A percentile compares a stretch with the other conserved stretches of the same genome.
phyloP scores from a whole-genome alignment of 2,888 invertebrate genomes.

The Slavum lentiscoides region DNA sequence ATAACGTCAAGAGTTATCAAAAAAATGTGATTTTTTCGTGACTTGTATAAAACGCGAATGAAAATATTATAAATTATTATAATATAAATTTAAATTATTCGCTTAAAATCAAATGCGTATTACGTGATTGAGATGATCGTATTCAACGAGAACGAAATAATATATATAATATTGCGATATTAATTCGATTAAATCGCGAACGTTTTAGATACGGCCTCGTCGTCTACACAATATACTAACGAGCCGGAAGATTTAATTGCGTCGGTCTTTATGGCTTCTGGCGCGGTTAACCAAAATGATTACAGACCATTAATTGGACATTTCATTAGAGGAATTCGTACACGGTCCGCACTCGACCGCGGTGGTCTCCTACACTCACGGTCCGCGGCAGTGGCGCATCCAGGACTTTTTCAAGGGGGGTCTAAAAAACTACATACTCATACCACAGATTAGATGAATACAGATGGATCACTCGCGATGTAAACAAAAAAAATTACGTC shows the following conservation, averaged over 20 bases:
- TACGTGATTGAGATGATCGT: background rate
- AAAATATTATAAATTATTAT: no score
- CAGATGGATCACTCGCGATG: no score
- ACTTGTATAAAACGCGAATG: no score
- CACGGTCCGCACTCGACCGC: background rate
- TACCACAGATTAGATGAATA: no score
- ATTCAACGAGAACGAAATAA: background rate
- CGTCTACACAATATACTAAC: background rate
- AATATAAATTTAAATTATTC: background rate
- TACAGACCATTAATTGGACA: background rate
- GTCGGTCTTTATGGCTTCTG: background rate
- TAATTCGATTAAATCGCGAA: background rate
- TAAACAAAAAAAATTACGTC: no score
- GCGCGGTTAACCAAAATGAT: background rate
- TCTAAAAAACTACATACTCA: no score
- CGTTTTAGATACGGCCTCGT: background rate
- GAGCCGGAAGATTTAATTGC: conserved; percentile 2
- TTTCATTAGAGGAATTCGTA: background rate
- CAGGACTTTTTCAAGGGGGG: no score
- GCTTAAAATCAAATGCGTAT: background rate
- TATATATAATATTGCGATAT: background rate
- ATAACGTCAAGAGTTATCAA: no score
- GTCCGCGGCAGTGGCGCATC: no score
- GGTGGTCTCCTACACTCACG: no score
- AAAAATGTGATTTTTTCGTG: no score